Evolutionary conservation across 2,113 vertebrate genomes (phyloP).

Genomic region (Otocyon megalotis): DNA sequence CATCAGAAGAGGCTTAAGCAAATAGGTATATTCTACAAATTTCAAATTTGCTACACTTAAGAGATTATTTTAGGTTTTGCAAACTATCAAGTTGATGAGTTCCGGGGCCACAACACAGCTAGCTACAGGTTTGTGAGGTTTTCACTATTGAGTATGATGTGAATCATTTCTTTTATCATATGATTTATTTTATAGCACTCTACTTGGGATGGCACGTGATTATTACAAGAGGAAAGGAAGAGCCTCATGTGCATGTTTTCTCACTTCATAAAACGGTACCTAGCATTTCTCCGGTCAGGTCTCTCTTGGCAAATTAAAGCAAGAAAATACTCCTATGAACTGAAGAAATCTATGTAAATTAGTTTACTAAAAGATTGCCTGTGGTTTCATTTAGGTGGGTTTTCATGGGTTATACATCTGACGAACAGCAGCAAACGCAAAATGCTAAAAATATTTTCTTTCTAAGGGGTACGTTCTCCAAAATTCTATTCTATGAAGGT

Average conservation of each 20-base stretch:
- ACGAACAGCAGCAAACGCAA: conserved; percentile 12
- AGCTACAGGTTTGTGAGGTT: background rate
- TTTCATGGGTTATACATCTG: background rate
- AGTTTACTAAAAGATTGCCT: background rate
- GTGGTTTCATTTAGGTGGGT: background rate
- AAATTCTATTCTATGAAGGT: background rate
- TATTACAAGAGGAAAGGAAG: background rate
- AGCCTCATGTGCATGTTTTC: background rate
- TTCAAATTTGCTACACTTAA: background rate
- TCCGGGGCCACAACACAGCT: background rate
- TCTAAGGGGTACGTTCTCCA: background rate
- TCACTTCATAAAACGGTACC: background rate
- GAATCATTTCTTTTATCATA: background rate
- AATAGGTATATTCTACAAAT: conserved; percentile 49
- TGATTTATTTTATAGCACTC: background rate
- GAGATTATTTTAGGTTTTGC: conserved; percentile 59
- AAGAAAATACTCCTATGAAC: background rate
- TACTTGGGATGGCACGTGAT: background rate
- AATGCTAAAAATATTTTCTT: background rate
- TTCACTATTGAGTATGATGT: background rate
- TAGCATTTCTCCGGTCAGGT: background rate
- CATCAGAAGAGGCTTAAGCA: conserved; percentile 37
- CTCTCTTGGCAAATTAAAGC: conserved; percentile 47
- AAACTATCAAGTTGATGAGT: background rate
- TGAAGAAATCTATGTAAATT: background rate